Conservation (phyloP, 1,140 invertebrate species). For the Lethrus apterus region DNA sequence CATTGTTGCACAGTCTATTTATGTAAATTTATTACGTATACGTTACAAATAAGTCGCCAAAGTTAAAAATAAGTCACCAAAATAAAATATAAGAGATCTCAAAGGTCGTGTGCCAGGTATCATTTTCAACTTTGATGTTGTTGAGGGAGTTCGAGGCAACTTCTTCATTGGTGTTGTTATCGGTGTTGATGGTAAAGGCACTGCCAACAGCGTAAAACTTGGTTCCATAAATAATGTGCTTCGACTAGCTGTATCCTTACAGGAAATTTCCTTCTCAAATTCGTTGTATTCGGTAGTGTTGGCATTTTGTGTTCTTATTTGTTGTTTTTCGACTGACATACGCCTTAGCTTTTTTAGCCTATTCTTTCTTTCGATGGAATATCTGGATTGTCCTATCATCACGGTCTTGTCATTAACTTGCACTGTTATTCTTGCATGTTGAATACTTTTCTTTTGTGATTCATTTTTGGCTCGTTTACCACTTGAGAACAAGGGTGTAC, state of each 20-base stretch:
- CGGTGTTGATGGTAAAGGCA: background rate
- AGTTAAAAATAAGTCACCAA: too few species aligned
- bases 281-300: background rate
- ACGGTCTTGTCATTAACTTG: too few species aligned
- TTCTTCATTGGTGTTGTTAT: too few species aligned
- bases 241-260: background rate
- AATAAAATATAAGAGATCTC: too few species aligned
- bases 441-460: too few species aligned
- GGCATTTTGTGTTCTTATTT: background rate
- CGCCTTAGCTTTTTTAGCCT: constrained; percentile 2
- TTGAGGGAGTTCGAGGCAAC: background rate
- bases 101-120: background rate
- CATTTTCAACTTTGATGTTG: background rate
- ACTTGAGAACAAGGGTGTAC: background rate
- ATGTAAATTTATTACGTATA: too few species aligned
- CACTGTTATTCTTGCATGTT: constrained; percentile 2
- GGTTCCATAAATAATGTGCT: background rate
- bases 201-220: background rate
- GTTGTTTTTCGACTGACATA: background rate
- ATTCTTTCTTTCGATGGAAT: constrained; percentile 1
- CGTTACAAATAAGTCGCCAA: too few species aligned
- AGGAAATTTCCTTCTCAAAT: background rate
- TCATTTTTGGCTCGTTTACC: background rate
- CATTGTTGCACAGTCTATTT: too few species aligned
- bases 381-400: too few species aligned